Percentiles rank a stretch among this genome's conserved stretches.
These are phyloP conservation scores for Pentalonia nigronervosa DNA, from an alignment of 1,140 invertebrate genomes.

Conservation along the genomic window DNA sequence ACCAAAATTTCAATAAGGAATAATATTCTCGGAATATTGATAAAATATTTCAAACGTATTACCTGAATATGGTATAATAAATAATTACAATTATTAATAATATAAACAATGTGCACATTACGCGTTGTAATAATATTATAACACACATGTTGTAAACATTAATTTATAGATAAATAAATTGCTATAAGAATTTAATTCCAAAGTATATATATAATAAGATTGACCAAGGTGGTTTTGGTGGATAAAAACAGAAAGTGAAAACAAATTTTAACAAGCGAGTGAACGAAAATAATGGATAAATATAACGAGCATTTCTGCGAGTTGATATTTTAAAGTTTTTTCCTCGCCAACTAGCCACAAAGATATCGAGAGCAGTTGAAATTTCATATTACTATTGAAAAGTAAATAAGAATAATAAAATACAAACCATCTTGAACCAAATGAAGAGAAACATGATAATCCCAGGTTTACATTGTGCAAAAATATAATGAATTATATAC, in stretches of 20 bases:
- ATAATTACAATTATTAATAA: too few species aligned
- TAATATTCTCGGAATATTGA: too few species aligned
- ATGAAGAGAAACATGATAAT: not conserved
- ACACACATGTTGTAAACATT: not conserved
- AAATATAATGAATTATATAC: not conserved
- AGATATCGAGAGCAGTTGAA: not conserved
- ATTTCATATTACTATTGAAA: not conserved
- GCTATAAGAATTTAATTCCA: not conserved
- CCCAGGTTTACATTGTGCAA: not conserved
- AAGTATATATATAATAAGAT: not conserved
- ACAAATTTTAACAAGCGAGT: not conserved
- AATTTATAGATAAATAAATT: not conserved
- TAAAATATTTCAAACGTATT: not conserved
- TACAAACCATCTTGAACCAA: not conserved
- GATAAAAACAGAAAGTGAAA: not conserved
- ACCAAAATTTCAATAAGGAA: not conserved
- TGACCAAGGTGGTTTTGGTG: not conserved
- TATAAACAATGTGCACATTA: not conserved
- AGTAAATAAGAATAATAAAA: not conserved
- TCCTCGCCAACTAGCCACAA: not conserved
- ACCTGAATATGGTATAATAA: not conserved
- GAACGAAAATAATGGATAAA: constrained; percentile 6
- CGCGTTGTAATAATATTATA: not conserved
- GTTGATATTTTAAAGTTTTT: not conserved
- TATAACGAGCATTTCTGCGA: not conserved